Evolutionary conservation across 1,140 invertebrate genomes (phyloP), one percentile per base, ranked within the genome.

Genomic region (Zaprionus gabonicus): DNA sequence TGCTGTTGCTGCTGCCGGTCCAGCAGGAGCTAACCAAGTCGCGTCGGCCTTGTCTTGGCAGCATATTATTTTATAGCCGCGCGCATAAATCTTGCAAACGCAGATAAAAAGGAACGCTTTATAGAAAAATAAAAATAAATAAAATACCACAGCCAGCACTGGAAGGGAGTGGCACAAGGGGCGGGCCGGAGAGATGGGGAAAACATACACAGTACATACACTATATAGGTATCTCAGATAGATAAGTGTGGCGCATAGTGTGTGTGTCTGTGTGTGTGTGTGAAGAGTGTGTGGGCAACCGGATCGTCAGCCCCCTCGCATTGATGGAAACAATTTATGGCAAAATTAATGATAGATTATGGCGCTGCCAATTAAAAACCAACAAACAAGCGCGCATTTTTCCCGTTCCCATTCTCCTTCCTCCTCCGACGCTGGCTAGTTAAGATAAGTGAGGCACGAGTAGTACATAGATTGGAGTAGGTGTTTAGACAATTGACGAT

Each of bases 261-360:
- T 9, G 17, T 4, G 5, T 38, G 20, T 38, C 23, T 41, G 34
- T 20, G 51, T 25, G 49, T 46, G 53, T 44, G 68, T 62, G 59
- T 25, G 6, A 28, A 57, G 64, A 55, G 44, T 55, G 62, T 69
- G 76, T 69, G 57, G 83, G 80, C 84, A 88, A 83, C 85, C 71
- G 79, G 76, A 82, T 81, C 76, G 80, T 80, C 82, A 87, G 83
- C 83, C 80, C 83, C 41, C 41, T 87, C 85, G 85, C 84, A 90
- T 81, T 84, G 84, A 88, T 90, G 81, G 86, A 80, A 91, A 82
- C 85, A 90, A 90, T 90, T 90, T 90, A 90, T 90, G 82, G 85
- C 79, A 90, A 90, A 90, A 90, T 90, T 90, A 90, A 90, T 90
- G 85, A 90, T 90, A 90, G 85, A 90, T 90, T 90, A 90, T 90